A percentile compares a stretch with the other conserved stretches of the same genome.
Evolutionary conservation across 2,888 invertebrate genomes (phyloP).

Genomic region (Endomychus coccineus): DNA sequence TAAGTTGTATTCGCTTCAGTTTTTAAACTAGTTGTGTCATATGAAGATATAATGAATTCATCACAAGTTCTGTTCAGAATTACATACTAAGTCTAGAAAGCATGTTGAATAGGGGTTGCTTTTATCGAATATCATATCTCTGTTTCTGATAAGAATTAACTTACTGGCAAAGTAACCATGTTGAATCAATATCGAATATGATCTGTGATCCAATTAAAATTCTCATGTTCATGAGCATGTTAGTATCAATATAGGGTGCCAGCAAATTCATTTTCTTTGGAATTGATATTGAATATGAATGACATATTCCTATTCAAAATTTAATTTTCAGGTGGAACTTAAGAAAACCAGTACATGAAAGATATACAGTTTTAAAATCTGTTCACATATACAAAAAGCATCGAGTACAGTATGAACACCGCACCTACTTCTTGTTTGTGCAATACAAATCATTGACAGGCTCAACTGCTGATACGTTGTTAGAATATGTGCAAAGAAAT

Average conservation of each 20-base stretch:
- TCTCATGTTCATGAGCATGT: no score
- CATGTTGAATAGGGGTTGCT: not conserved
- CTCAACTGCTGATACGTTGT: slow-evolving; percentile 88
- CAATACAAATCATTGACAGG: slow-evolving; percentile 82
- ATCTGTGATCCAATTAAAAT: not conserved
- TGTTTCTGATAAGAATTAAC: no score
- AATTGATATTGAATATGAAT: no score
- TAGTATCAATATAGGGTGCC: no score
- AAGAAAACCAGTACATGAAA: slow-evolving; percentile 64
- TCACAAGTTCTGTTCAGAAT: no score
- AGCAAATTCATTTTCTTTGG: no score
- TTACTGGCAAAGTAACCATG: no score
- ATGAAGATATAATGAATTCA: no score
- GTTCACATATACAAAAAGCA: slow-evolving; percentile 91
- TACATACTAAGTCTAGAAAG: no score
- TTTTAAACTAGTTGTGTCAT: no score
- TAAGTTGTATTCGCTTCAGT: slow-evolving; percentile 45
- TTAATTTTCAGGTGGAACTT: slow-evolving; percentile 60
- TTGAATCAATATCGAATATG: no score
- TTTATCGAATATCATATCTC: no score
- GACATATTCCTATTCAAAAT: slow-evolving; percentile 2
- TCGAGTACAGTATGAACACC: slow-evolving; percentile 88
- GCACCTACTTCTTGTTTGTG: slow-evolving; percentile 84
- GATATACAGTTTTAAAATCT: slow-evolving; percentile 76
- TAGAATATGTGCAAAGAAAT: slow-evolving; percentile 95